phyloP scores from a whole-genome alignment of 2,888 invertebrate species.

The Seira musarum region DNA sequence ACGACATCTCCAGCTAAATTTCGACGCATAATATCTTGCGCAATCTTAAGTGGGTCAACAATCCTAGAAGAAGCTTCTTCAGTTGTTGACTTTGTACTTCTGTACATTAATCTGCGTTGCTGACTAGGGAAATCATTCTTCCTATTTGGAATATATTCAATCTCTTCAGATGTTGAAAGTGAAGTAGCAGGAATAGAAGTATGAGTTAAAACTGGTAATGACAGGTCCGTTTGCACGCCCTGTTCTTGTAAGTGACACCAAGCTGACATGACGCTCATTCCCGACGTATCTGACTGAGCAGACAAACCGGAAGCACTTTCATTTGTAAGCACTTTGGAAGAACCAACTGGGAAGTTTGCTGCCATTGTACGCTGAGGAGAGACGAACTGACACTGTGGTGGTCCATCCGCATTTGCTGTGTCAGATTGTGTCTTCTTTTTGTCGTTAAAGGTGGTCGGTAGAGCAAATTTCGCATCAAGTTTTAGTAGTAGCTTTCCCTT shows the following conservation, averaged over 20 bases:
- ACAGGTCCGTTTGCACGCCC: constrained; percentile 33
- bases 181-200: not conserved
- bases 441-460: not conserved
- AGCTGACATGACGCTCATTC: constrained; percentile 3
- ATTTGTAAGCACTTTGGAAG: too few relatives aligned
- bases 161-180: not conserved
- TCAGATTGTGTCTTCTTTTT: not conserved
- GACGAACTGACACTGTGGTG: too few relatives aligned
- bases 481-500: constrained; percentile 46
- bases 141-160: too few relatives aligned
- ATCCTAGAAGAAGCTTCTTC: not conserved
- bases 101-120: too few relatives aligned
- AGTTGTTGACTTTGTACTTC: not conserved
- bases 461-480: constrained; percentile 48
- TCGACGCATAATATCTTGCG: not conserved
- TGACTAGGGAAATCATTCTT: too few relatives aligned
- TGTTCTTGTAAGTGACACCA: constrained; percentile 11
- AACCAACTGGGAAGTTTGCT: too few relatives aligned
- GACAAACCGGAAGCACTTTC: too few relatives aligned
- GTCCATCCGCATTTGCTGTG: too few relatives aligned
- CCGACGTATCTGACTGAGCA: constrained; percentile 23
- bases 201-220: constrained; percentile 7
- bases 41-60: constrained; percentile 11
- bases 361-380: too few relatives aligned
- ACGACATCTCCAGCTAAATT: too few relatives aligned